Conservation (phyloP, 2,113 vertebrate species). For the Indicator maculatus region DNA sequence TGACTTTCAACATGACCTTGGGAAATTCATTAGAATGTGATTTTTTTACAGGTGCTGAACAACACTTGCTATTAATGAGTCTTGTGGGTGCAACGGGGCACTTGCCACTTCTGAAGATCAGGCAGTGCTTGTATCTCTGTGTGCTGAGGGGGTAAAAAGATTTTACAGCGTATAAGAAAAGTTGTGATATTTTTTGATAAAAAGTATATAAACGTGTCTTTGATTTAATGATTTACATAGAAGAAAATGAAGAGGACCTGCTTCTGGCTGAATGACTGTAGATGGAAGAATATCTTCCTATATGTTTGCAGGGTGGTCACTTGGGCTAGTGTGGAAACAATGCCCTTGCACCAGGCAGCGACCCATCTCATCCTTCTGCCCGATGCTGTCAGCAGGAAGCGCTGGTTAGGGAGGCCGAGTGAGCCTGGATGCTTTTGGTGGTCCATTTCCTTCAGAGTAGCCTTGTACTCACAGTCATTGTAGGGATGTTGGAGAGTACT, state of each 20-base stretch:
- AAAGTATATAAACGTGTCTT: neutral
- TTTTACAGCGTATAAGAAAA: neutral
- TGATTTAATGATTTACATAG: neutral
- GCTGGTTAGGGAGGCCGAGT: neutral
- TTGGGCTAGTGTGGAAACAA: accelerated
- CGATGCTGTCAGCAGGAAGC: neutral
- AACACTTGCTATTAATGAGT: constrained; percentile 1
- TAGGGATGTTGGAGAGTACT: neutral
- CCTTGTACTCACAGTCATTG: neutral
- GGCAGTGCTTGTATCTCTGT: neutral
- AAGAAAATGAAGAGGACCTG: neutral
- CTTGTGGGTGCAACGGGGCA: neutral
- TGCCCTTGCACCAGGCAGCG: neutral
- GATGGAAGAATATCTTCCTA: neutral
- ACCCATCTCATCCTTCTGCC: neutral
- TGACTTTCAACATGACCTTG: constrained; percentile 15
- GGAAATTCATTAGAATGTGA: neutral
- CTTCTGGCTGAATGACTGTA: neutral
- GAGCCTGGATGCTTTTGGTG: neutral
- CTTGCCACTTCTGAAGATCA: neutral
- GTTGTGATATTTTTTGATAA: neutral
- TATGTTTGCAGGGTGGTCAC: neutral
- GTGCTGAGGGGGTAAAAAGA: neutral
- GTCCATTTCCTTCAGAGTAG: neutral
- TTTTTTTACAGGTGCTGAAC: constrained; percentile 15